Evolutionary conservation across 2,113 vertebrate genomes (phyloP).

Genomic region (Philantomba maxwellii): DNA sequence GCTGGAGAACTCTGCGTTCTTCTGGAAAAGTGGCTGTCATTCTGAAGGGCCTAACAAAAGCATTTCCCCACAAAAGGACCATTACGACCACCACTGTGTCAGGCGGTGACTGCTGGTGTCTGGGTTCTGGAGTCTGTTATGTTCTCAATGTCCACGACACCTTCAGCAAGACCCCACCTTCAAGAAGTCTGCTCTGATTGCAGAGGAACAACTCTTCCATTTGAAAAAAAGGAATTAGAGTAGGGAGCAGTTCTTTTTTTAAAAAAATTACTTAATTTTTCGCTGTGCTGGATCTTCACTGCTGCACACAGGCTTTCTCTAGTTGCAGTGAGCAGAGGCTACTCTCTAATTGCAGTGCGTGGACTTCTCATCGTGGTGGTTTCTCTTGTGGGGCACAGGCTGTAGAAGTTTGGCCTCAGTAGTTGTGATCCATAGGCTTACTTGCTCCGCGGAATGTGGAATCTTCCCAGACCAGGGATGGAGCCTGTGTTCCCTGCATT

Average conservation of each 20-base stretch:
- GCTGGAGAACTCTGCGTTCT: constrained; percentile 18
- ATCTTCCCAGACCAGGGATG: neutral
- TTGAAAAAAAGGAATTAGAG: neutral
- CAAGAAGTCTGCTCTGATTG: constrained; percentile 1
- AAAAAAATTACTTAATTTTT: neutral
- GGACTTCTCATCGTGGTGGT: neutral
- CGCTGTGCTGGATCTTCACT: neutral
- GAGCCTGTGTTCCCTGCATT: neutral
- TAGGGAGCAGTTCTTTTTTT: neutral
- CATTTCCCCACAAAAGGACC: neutral
- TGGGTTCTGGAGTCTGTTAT: neutral
- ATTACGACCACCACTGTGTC: neutral
- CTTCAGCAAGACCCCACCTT: neutral
- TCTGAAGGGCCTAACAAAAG: neutral
- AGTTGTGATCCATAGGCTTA: neutral
- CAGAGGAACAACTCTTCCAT: neutral
- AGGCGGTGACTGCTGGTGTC: neutral
- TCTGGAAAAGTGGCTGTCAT: neutral
- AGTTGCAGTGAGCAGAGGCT: neutral
- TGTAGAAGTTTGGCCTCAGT: neutral
- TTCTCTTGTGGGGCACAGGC: neutral
- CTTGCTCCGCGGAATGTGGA: neutral
- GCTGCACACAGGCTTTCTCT: neutral
- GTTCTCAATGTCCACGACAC: neutral
- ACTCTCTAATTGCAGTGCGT: neutral